Conservation (phyloP, 2,888 invertebrate species). For the Yponomeuta malinellus region DNA sequence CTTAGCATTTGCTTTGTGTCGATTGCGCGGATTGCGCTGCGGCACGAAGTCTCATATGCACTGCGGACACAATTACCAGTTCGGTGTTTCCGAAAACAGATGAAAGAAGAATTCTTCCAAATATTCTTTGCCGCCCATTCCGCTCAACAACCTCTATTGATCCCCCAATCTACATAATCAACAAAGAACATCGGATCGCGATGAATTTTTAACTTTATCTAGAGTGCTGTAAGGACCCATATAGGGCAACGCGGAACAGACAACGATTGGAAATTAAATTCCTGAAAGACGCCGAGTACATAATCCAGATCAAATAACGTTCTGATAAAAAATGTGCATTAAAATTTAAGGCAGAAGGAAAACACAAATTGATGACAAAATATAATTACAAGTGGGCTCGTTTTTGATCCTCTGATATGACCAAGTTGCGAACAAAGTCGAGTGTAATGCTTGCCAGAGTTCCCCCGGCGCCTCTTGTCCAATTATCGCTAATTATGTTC, state of each 20-base stretch:
- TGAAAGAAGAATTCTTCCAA: background rate
- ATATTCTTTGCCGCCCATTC: background rate
- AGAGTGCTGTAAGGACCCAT: background rate
- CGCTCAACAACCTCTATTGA: background rate
- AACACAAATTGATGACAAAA: background rate
- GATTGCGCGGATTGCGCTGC: background rate
- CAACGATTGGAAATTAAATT: background rate
- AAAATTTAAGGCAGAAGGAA: background rate
- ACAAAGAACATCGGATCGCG: background rate
- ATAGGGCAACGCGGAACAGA: background rate
- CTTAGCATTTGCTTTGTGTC: background rate
- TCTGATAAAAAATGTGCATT: background rate
- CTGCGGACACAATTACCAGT: background rate
- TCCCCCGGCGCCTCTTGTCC: background rate
- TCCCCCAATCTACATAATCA: conserved; percentile 1
- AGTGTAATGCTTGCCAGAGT: too few relatives aligned
- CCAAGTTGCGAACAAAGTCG: too few relatives aligned
- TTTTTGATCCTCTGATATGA: too few relatives aligned
- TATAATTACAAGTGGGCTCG: too few relatives aligned
- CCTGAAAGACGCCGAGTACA: background rate
- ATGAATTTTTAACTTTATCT: background rate
- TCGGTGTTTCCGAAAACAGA: background rate
- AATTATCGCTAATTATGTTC: background rate
- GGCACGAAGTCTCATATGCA: background rate
- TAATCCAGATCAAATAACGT: background rate